Evolutionary conservation across 2,113 vertebrate species (phyloP), one percentile per base, ranked within the genome.

Genomic region (Scalopus aquaticus): DNA sequence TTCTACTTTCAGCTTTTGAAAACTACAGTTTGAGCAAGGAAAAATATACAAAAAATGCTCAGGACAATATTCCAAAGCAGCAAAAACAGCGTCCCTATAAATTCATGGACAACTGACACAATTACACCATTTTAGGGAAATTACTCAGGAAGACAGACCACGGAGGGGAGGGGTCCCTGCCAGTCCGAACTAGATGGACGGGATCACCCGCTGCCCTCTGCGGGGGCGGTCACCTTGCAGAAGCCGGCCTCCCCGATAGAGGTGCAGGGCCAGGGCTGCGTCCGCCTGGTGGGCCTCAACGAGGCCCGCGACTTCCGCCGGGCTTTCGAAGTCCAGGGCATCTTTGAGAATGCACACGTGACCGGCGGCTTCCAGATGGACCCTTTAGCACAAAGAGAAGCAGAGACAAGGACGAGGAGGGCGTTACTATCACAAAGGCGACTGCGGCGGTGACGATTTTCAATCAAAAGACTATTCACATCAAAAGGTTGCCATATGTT

Each of bases 211-310:
- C 0, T 26, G 90, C 0, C 0, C 56, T 13, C 13, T 20, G 35
- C 49, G 69, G 0, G 56, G 32, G 26, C 28, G 20, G 26, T 97
- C 79, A 99, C 99, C 99, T 98, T 99, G 98, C 51, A 99, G 97
- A n/a, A 99, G 98, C 56, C 98, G 97, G 93, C 99, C 99, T 79
- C 97, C 99, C 98, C 99, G 98, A 82, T 98, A 99, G 11, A 99
- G 98, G 92, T 99, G 99, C 90, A 99, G 99, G 10, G 98, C 99
- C 96, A 99, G 90, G 0, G 98, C 99, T 9, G 97, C 99, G 42
- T 99, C 98, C 74, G 99, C 97, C 65, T 98, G 97, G 91, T 98
- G 97, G 1, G 96, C 89, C 26, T 46, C 97, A 12, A 98, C 94
- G 32, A 99, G 97, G 10, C 84, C 12, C 11, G 98, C 97, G 64